Evolutionary conservation across 2,797 vertebrate genomes (phyloP).

Genomic region (Coendou prehensilis): DNA sequence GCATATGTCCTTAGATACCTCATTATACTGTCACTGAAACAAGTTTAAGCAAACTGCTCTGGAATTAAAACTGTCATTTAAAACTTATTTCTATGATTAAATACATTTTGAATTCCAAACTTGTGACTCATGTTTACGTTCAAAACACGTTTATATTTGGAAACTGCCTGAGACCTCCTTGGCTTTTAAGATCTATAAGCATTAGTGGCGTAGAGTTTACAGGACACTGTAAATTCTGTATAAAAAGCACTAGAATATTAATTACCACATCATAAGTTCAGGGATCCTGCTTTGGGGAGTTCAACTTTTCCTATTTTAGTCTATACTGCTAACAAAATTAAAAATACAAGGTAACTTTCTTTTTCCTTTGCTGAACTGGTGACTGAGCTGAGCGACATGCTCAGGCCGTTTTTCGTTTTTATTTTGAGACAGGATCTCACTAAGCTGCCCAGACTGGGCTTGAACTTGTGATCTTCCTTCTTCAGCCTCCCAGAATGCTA

Average conservation of each 20-base stretch:
- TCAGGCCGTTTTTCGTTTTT: neutral
- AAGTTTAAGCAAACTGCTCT: neutral
- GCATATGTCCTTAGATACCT: neutral
- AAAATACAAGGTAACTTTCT: neutral
- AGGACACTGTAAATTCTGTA: neutral
- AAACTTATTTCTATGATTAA: neutral
- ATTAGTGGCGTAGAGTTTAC: neutral
- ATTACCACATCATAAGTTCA: neutral
- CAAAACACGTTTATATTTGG: neutral
- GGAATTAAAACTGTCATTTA: neutral
- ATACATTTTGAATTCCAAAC: conserved; percentile 30
- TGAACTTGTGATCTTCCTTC: neutral
- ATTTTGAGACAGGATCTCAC: neutral
- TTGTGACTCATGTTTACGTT: neutral
- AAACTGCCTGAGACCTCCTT: neutral
- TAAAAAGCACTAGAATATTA: neutral
- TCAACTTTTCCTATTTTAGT: neutral
- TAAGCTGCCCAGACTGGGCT: neutral
- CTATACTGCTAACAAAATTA: neutral
- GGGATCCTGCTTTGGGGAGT: neutral
- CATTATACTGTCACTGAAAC: neutral
- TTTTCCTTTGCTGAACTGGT: neutral
- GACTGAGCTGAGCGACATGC: neutral
- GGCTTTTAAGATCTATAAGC: neutral
- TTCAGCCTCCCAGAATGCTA: neutral